These are phyloP conservation scores for Larimichthys polyactis DNA, from an alignment of 2,113 vertebrate genomes.

Conservation along the genomic window DNA sequence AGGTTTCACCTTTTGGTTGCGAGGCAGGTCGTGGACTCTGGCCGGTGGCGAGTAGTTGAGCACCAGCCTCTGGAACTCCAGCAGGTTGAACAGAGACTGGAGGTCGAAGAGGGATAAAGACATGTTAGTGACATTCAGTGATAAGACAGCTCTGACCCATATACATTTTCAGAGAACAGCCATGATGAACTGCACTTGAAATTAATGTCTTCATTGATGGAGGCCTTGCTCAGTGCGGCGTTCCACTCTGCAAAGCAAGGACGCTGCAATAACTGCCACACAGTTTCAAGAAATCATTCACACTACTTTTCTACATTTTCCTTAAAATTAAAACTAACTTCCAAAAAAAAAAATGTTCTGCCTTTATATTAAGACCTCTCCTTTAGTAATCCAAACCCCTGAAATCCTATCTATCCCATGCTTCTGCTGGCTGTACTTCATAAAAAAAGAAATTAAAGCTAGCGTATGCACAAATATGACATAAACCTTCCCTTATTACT, in stretches of 20 bases:
- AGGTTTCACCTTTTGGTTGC: constrained; percentile 94
- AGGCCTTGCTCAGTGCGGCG: neutral
- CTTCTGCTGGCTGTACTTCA: neutral
- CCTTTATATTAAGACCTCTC: neutral
- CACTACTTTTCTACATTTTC: neutral
- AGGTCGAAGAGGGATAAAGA: constrained; percentile 16
- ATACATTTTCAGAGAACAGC: neutral
- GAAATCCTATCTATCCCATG: neutral
- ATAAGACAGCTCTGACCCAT: neutral
- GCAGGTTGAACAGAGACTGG: constrained; percentile 85
- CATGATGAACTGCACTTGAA: neutral
- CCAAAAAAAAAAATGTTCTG: constrained; percentile 3
- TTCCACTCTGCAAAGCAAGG: neutral
- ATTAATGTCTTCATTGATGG: neutral
- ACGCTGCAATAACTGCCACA: neutral
- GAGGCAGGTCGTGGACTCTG: constrained; percentile 92
- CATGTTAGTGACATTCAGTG: neutral
- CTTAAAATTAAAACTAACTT: neutral
- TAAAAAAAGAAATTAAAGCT: constrained; percentile 21
- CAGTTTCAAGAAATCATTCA: neutral
- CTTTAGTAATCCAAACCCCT: neutral
- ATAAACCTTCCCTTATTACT: neutral
- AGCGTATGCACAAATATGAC: neutral
- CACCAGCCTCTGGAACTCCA: constrained; percentile 98
- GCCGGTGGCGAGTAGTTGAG: constrained; percentile 94